A percentile compares a stretch with the other conserved stretches of the same genome.
These are phyloP conservation scores for Leptinotarsa peninsularis DNA, from an alignment of 2,888 invertebrate species.

Conservation along the genomic window DNA sequence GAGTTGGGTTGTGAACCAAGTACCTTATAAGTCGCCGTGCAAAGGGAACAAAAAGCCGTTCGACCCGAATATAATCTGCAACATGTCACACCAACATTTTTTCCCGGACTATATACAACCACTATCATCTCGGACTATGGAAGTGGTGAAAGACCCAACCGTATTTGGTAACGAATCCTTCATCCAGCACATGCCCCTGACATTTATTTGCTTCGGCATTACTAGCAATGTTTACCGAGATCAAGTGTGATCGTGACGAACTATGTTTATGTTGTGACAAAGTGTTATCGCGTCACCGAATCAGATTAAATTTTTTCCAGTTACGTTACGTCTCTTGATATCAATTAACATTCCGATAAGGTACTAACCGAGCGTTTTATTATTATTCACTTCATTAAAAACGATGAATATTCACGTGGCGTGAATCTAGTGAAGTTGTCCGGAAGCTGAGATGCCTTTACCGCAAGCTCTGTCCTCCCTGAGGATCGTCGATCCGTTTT, in stretches of 20 bases:
- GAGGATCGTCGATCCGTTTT: slow-evolving; percentile 4
- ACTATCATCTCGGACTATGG: not conserved
- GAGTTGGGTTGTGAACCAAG: too few relatives aligned
- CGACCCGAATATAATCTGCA: not conserved
- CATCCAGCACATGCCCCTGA: slow-evolving; percentile 3
- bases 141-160: not conserved
- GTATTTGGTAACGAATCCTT: not conserved
- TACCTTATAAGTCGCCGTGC: too few relatives aligned
- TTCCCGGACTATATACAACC: not conserved
- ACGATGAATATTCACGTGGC: slow-evolving; percentile 21
- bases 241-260: slow-evolving; percentile 13
- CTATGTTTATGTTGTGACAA: slow-evolving; percentile 2
- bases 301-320: slow-evolving; percentile 18
- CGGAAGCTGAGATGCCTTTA: not conserved
- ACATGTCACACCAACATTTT: not conserved
- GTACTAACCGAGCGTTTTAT: slow-evolving; percentile 1
- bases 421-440: slow-evolving; percentile 1
- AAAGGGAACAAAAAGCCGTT: too few relatives aligned
- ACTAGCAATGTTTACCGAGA: not conserved
- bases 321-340: slow-evolving; percentile 22
- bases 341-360: slow-evolving; percentile 15
- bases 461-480: slow-evolving; percentile 14
- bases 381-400: slow-evolving; percentile 23
- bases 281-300: slow-evolving; percentile 6
- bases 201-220: slow-evolving; percentile 14